Percentiles rank a stretch among this genome's conserved stretches.
phyloP scores from a whole-genome alignment of 2,113 vertebrate species.

The Aldabrachelys gigantea region DNA sequence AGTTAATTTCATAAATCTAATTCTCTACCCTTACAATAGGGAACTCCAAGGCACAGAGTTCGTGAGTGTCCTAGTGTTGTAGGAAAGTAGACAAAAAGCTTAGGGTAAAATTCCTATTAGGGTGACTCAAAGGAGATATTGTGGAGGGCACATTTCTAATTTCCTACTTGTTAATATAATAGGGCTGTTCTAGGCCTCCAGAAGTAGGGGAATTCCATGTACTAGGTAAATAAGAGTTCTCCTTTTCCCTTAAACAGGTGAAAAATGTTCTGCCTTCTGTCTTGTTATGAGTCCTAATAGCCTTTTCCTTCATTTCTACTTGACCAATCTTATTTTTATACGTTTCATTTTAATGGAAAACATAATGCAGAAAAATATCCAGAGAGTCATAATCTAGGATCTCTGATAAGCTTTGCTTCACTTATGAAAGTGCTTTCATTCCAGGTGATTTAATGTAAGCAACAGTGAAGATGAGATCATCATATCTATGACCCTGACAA shows the following conservation, averaged over 20 bases:
- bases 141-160: rapidly evolving
- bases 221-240: neutral
- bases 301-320: neutral
- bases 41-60: neutral
- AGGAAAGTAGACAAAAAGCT: neutral
- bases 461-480: too few species aligned
- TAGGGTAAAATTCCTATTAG: neutral
- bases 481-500: too few species aligned
- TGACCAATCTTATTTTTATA: neutral
- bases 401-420: neutral
- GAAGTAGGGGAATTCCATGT: neutral
- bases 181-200: too few species aligned
- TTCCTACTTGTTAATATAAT: neutral
- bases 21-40: too few species aligned
- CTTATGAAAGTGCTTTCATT: neutral
- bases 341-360: neutral
- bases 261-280: too few species aligned
- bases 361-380: neutral
- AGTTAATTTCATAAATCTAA: too few species aligned
- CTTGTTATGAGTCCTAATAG: rapidly evolving
- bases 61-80: neutral
- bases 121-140: neutral
- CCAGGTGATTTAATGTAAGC: too few species aligned
- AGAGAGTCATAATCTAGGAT: neutral
- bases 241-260: too few species aligned